These are phyloP conservation scores for Brotula barbata DNA, from an alignment of 2,797 vertebrate genomes.

Conservation along the genomic window DNA sequence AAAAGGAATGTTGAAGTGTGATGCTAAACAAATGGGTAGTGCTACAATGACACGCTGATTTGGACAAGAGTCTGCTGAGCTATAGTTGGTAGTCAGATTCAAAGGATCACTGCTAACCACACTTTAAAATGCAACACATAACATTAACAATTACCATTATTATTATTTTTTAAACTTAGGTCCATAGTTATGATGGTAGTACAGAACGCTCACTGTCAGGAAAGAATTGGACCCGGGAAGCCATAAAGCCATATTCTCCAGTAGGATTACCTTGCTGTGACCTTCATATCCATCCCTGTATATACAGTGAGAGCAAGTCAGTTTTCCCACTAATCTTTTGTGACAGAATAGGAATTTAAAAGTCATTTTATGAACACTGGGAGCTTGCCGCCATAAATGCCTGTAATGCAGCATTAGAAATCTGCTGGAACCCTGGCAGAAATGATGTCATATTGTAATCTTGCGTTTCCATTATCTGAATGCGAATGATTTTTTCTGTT, in stretches of 20 bases:
- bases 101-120: too few species aligned
- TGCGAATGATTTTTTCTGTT: slow-evolving; percentile 51
- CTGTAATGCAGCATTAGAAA: slow-evolving; percentile 37
- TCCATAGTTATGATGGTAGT: background rate
- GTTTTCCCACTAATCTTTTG: slow-evolving; percentile 19
- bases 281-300: slow-evolving; percentile 26
- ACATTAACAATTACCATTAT: too few species aligned
- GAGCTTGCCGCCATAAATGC: slow-evolving; percentile 30
- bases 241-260: slow-evolving; percentile 10
- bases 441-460: slow-evolving; percentile 50
- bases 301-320: slow-evolving; percentile 7
- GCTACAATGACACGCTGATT: too few species aligned
- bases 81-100: too few species aligned
- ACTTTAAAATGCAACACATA: too few species aligned
- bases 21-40: too few species aligned
- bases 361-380: slow-evolving; percentile 28
- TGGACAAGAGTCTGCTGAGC: too few species aligned
- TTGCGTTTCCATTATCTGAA: slow-evolving; percentile 52
- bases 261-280: slow-evolving; percentile 32
- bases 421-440: slow-evolving; percentile 20
- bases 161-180: too few species aligned
- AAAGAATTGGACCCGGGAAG: slow-evolving; percentile 1
- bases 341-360: slow-evolving; percentile 19
- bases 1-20: too few species aligned
- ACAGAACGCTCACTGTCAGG: background rate